Base-by-base conservation (phyloP, 1,140 invertebrate species). In the Mesaphorura yosii region DNA sequence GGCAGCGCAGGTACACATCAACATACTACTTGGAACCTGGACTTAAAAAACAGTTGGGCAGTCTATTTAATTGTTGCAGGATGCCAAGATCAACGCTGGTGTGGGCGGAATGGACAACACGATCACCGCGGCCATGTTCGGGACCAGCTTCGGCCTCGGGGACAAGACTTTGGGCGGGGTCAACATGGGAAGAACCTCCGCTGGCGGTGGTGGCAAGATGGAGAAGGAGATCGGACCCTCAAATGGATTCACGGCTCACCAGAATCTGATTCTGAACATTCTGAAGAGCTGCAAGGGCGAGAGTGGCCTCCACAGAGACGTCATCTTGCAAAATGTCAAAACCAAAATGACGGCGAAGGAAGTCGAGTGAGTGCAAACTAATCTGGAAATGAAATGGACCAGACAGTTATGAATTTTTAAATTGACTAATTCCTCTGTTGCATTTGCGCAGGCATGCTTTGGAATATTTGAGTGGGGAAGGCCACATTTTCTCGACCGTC, bases 401-500 rank as follows among this genome's bases (percentile, higher is more conserved):
- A n/a, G n/a, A n/a, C n/a, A n/a, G n/a, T n/a, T n/a, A n/a, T n/a
- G n/a, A n/a, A n/a, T n/a, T n/a, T n/a, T n/a, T n/a, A n/a, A n/a
- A n/a, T n/a, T n/a, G n/a, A n/a, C n/a, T n/a, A n/a, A n/a, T n/a
- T n/a, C n/a, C n/a, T n/a, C n/a, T n/a, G n/a, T n/a, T n/a, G n/a
- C n/a, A n/a, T n/a, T n/a, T 64, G 58, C 70, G 53, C 65, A 81
- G 78, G 48, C 71, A 74, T 48, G 76, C 77, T 41, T 65, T 85
- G 59, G 78, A 83, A 41, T 83, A 80, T 70, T 72, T 85, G 65
- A 80, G 78, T 62, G 76, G 75, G 50, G 83, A 87, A 69, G 83
- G 84, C 1, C 83, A 85, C 65, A 82, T 84, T 57, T 86, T 83
- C 68, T 82, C 82, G 20, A 86, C 83, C n/a, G 78, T 84, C 64